Percentiles rank a stretch among this genome's conserved stretches.
Evolutionary conservation across 2,888 invertebrate species (phyloP).

Genomic region (Geotrupes spiniger): DNA sequence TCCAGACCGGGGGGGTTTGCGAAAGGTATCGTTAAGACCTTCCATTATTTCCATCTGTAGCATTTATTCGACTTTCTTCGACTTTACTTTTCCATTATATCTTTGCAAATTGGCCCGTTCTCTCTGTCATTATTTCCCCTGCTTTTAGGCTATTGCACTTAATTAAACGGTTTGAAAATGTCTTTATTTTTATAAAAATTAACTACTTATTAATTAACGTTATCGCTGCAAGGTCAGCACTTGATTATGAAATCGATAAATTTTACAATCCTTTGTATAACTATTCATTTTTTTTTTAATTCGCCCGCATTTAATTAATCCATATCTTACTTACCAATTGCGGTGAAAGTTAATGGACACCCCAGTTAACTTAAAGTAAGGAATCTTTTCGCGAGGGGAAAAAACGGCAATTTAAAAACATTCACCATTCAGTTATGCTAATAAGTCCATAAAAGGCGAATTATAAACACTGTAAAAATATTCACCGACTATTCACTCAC

Average conservation of each 20-base stretch:
- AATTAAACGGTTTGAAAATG: too few relatives aligned
- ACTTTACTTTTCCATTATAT: constrained; percentile 36
- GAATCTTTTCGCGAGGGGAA: constrained; percentile 3
- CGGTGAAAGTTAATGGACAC: too few relatives aligned
- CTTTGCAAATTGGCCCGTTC: constrained; percentile 4
- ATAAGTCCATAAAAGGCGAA: constrained; percentile 49
- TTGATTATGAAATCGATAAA: too few relatives aligned
- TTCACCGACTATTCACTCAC: constrained; percentile 48
- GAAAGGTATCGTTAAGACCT: constrained; percentile 48
- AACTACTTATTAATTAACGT: too few relatives aligned
- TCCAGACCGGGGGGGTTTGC: constrained; percentile 25
- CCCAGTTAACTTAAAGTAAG: too few relatives aligned
- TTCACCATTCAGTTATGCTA: constrained; percentile 47
- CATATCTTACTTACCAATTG: too few relatives aligned
- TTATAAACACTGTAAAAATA: constrained; percentile 53
- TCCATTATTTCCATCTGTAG: constrained; percentile 52
- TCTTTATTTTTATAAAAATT: too few relatives aligned
- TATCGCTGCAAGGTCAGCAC: too few relatives aligned
- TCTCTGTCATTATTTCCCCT: background rate
- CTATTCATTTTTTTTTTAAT: too few relatives aligned
- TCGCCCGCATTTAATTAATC: too few relatives aligned
- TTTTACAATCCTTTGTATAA: too few relatives aligned
- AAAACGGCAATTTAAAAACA: constrained; percentile 28
- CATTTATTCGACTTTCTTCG: constrained; percentile 45
- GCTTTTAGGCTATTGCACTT: too few relatives aligned